Evolutionary conservation across 2,888 invertebrate species (phyloP).

Genomic region (Synanthedon myopaeformis): DNA sequence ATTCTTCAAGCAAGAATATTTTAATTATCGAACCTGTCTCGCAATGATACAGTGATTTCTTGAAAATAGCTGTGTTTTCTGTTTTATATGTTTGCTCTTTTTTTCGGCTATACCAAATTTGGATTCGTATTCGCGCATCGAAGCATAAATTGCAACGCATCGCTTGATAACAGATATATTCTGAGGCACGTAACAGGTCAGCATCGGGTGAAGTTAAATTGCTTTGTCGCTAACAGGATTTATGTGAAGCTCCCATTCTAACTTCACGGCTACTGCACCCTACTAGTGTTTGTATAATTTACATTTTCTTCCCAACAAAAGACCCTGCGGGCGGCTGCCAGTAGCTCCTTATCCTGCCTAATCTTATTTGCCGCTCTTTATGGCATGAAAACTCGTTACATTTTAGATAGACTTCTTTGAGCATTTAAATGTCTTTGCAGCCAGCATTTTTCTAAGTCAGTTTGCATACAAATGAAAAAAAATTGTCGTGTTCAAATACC

Average conservation of each 20-base stretch:
- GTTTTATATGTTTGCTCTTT: neutral
- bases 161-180: conserved; percentile 16
- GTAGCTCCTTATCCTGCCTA: conserved; percentile 32
- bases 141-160: conserved; percentile 7
- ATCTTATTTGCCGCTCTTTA: conserved; percentile 36
- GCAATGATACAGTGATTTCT: no score
- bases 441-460: neutral
- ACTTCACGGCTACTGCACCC: conserved; percentile 6
- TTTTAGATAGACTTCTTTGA: conserved; percentile 1
- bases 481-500: neutral
- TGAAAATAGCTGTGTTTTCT: no score
- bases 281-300: conserved; percentile 18
- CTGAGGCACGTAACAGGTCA: conserved; percentile 20
- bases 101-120: neutral
- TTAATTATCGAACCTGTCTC: no score
- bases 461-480: neutral
- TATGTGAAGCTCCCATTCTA: conserved; percentile 9
- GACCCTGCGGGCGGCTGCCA: conserved; percentile 21
- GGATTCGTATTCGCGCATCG: neutral
- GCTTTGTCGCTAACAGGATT: conserved; percentile 33
- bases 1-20: no score
- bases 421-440: neutral
- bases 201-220: conserved; percentile 37
- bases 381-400: conserved; percentile 27
- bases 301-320: conserved; percentile 35